Evolutionary conservation across 2,797 vertebrate genomes (phyloP).

Genomic region (Harpagifer antarcticus): DNA sequence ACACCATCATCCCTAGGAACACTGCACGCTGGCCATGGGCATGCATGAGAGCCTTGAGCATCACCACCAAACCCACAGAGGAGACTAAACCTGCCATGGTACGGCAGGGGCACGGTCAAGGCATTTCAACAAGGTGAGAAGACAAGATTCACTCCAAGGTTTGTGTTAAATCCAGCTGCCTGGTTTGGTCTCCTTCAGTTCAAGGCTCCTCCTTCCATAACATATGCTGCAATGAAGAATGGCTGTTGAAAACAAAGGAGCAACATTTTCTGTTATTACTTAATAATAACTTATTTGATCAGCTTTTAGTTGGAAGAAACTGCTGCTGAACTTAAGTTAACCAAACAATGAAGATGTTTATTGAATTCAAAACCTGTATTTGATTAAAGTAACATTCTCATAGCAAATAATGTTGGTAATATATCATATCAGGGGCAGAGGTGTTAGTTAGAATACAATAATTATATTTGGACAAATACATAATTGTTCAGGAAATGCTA

Average conservation of each 20-base stretch:
- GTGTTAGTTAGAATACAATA: background rate
- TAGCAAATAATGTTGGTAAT: background rate
- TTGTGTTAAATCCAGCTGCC: conserved; percentile 8
- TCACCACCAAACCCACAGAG: conserved; percentile 68
- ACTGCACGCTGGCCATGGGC: conserved; percentile 46
- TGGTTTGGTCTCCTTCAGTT: conserved; percentile 34
- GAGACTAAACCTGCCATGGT: conserved; percentile 80
- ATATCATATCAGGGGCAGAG: background rate
- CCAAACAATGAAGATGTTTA: background rate
- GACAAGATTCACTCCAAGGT: conserved; percentile 39
- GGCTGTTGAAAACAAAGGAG: conserved; percentile 51
- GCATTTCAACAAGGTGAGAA: conserved; percentile 73
- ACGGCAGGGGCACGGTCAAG: conserved; percentile 68
- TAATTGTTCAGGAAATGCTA: background rate
- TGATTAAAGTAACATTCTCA: background rate
- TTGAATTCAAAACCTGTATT: too few relatives aligned
- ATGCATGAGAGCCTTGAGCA: conserved; percentile 55
- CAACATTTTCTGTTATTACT: background rate
- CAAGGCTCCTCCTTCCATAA: conserved; percentile 41
- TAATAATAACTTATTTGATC: background rate
- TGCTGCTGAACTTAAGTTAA: background rate
- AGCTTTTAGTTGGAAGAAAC: background rate
- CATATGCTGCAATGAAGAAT: conserved; percentile 28
- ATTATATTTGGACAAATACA: background rate
- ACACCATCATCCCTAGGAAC: conserved; percentile 72